A percentile compares a stretch with the other conserved stretches of the same genome.
phyloP scores from a whole-genome alignment of 2,797 vertebrate genomes.

The Hydrolagus colliei region DNA sequence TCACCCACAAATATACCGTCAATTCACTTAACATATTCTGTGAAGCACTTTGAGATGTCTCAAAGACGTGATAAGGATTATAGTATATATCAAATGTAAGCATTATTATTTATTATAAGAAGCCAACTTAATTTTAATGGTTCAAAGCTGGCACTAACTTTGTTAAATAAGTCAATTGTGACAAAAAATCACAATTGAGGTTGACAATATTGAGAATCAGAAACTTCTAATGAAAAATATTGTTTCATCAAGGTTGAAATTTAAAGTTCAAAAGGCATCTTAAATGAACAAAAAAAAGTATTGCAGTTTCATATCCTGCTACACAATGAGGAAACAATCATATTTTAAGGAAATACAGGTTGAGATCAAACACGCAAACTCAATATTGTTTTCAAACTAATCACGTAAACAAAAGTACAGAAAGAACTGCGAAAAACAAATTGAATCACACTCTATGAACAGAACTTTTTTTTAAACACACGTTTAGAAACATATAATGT shows the following conservation, averaged over 20 bases:
- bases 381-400: neutral
- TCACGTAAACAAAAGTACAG: neutral
- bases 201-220: too few relatives aligned
- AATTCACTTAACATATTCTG: too few relatives aligned
- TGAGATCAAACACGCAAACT: neutral
- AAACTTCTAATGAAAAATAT: slow-evolving; percentile 37
- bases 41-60: too few relatives aligned
- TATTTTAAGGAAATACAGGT: neutral
- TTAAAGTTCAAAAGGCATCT: slow-evolving; percentile 53
- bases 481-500: neutral
- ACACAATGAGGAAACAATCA: neutral
- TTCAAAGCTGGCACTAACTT: neutral
- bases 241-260: slow-evolving; percentile 38
- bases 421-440: neutral
- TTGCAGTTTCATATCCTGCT: neutral
- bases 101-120: too few relatives aligned
- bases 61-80: too few relatives aligned
- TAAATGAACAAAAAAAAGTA: slow-evolving; percentile 8
- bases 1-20: too few relatives aligned
- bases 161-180: too few relatives aligned
- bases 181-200: too few relatives aligned
- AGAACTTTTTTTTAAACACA: neutral
- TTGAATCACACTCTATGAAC: neutral
- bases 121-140: neutral
- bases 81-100: too few relatives aligned